Percentiles rank a stretch among this genome's conserved stretches.
These are phyloP conservation scores for Cynopterus sphinx DNA, from an alignment of 2,797 vertebrate species.

Conservation along the genomic window DNA sequence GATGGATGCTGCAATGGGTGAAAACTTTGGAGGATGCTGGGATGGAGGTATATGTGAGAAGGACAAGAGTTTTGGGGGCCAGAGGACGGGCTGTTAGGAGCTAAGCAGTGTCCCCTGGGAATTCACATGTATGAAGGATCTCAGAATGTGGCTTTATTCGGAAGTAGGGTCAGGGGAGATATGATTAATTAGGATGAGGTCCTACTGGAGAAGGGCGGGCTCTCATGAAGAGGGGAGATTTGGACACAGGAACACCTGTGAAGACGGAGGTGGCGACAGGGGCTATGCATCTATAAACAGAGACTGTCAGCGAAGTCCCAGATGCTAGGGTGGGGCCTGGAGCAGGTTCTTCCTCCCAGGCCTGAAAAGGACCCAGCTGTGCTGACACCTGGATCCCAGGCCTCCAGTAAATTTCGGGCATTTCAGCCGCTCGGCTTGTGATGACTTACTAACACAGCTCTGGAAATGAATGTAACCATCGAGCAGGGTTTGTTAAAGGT, in stretches of 20 bases:
- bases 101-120: background rate
- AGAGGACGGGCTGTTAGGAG: background rate
- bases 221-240: background rate
- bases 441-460: background rate
- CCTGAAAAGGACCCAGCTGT: background rate
- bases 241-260: background rate
- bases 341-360: background rate
- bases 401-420: too few species aligned
- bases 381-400: background rate
- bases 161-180: background rate
- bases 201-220: background rate
- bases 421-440: background rate
- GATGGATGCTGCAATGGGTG: background rate
- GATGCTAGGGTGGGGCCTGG: background rate
- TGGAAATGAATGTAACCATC: background rate
- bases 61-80: background rate
- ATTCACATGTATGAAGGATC: background rate
- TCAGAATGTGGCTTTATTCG: background rate
- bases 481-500: background rate
- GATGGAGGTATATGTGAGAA: background rate
- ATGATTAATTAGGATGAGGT: background rate
- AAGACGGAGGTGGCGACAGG: background rate
- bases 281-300: background rate
- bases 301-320: background rate
- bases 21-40: background rate